phyloP scores from a whole-genome alignment of 2,113 vertebrate genomes.

The Canis aureus region DNA sequence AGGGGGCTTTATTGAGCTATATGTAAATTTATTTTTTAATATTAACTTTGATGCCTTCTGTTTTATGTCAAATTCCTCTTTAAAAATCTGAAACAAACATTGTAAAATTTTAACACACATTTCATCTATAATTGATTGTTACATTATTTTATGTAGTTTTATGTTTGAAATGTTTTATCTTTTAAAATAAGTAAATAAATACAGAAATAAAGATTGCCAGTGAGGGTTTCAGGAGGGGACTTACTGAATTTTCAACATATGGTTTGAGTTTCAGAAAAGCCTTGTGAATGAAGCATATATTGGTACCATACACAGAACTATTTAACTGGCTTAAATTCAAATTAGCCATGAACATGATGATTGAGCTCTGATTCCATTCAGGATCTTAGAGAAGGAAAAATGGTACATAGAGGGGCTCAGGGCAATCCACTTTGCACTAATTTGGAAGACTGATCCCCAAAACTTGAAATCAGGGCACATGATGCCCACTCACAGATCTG shows the following conservation, averaged over 20 bases:
- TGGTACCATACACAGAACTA: neutral
- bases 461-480: neutral
- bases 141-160: neutral
- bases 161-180: constrained; percentile 38
- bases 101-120: neutral
- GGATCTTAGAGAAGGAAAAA: constrained; percentile 33
- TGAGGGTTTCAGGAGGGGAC: constrained; percentile 28
- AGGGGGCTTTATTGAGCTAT: neutral
- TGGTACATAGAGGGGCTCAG: neutral
- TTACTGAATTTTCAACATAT: constrained; percentile 53
- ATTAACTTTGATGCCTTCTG: neutral
- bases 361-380: neutral
- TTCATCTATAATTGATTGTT: neutral
- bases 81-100: neutral
- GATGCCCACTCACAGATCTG: neutral
- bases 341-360: constrained; percentile 23
- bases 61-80: neutral
- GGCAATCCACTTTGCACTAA: neutral
- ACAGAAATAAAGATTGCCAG: constrained; percentile 7
- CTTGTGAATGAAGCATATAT: neutral
- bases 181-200: constrained; percentile 50
- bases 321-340: constrained; percentile 43
- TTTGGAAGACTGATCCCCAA: neutral
- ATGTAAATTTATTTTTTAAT: neutral
- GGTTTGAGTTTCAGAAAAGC: constrained; percentile 38